phyloP scores from a whole-genome alignment of 2,888 invertebrate genomes.

The Lasioglossum vierecki region DNA sequence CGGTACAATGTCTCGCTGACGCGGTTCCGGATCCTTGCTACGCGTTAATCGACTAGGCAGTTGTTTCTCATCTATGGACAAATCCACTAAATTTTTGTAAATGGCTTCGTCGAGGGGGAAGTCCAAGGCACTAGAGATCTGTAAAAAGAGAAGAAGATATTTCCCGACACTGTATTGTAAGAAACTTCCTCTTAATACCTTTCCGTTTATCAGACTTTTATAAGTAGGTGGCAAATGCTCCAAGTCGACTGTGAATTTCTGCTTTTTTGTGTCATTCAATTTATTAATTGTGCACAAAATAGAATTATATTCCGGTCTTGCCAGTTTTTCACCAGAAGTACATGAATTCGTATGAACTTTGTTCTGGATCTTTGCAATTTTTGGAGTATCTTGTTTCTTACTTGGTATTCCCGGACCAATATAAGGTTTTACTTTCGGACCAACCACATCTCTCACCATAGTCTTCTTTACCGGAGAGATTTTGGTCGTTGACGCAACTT shows the following conservation, averaged over 20 bases:
- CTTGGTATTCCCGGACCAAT: slow-evolving; percentile 64
- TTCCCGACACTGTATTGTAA: not conserved
- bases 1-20: slow-evolving; percentile 76
- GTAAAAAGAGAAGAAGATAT: slow-evolving; percentile 27
- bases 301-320: slow-evolving; percentile 79
- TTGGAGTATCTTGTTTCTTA: not conserved
- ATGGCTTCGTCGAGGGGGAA: slow-evolving; percentile 76
- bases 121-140: slow-evolving; percentile 78
- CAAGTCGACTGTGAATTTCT: slow-evolving; percentile 69
- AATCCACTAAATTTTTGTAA: slow-evolving; percentile 77
- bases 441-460: slow-evolving; percentile 58
- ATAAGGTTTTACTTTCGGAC: slow-evolving; percentile 56
- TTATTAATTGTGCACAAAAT: slow-evolving; percentile 76
- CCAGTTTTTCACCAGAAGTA: slow-evolving; percentile 60
- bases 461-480: slow-evolving; percentile 64
- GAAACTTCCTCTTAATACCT: slow-evolving; percentile 68
- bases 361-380: slow-evolving; percentile 9
- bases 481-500: slow-evolving; percentile 22
- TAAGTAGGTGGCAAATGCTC: slow-evolving; percentile 72
- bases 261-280: slow-evolving; percentile 71
- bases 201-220: slow-evolving; percentile 73
- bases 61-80: slow-evolving; percentile 77
- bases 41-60: slow-evolving; percentile 75
- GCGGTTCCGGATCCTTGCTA: slow-evolving; percentile 79
- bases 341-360: not conserved